Evolutionary conservation across 2,113 vertebrate species (phyloP).

Genomic region (Pan paniscus): DNA sequence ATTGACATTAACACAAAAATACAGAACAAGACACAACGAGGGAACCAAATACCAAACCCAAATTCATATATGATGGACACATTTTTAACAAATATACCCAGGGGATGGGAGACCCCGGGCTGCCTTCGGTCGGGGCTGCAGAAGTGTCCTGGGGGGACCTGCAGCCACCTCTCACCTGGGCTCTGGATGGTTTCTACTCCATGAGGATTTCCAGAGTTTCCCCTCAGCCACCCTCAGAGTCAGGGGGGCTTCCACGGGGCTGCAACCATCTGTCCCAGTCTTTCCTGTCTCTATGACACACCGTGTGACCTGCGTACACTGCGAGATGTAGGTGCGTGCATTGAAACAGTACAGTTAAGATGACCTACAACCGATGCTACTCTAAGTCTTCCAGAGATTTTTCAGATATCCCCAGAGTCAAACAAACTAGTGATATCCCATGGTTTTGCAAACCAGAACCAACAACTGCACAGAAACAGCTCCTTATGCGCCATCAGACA

Average conservation of each 20-base stretch:
- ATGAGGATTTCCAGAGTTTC: background rate
- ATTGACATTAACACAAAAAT: no score
- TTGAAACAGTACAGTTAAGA: background rate
- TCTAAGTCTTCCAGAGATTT: background rate
- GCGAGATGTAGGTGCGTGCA: background rate
- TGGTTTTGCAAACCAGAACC: background rate
- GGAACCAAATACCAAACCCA: no score
- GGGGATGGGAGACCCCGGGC: background rate
- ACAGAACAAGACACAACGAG: no score
- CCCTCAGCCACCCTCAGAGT: background rate
- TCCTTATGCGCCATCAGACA: background rate
- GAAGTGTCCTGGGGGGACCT: background rate
- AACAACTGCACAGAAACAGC: background rate
- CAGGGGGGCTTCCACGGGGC: background rate
- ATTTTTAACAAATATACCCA: no score
- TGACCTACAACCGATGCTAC: background rate
- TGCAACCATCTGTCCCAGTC: background rate
- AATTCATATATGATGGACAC: no score
- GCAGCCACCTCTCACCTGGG: background rate
- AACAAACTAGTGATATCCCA: background rate
- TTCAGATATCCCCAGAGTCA: background rate
- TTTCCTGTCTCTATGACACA: background rate
- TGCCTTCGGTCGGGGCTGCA: background rate
- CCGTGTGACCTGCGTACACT: background rate
- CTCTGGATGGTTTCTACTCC: background rate